Base-by-base conservation (phyloP, 1,140 invertebrate species). In the Ceratitis capitata region DNA sequence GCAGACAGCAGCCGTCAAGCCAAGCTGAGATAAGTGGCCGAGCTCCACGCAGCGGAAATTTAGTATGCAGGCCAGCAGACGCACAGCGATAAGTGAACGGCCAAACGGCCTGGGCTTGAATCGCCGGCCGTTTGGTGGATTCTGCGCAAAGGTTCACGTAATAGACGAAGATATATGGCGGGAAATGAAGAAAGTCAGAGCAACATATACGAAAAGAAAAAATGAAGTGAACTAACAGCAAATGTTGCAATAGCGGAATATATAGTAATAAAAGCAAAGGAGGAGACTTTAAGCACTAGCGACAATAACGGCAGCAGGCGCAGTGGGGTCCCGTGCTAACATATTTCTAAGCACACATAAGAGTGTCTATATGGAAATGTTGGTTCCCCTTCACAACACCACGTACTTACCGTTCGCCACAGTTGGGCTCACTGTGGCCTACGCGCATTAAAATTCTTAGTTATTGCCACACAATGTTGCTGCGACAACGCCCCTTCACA, bases 31-130 rank as follows among this genome's bases (percentile, higher is more conserved):
- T n/a, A 16, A 47, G 7, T 39, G 69, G 39, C 23, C 1, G 12
- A 23, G 69, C 7, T 16, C 69, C 45, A 78, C 69, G 19, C 69
- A 78, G n/a, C 69, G 69, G 69, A 78, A 78, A 47, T 26, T 78
- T 42, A 14, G n/a, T 42, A 74, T 74, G 64, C 64, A 74, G 64
- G 19, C 35, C 39, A 26, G 26, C 69, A 78, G n/a, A 45, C 29
- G 29, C 29, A 29, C 16, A 23, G 64, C 39, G 35, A 2, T 19
- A 14, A 74, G 19, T 16, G 64, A 23, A 69, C 14, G 14, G 9
- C 61, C 14, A 14, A 4, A 56, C n/a, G 19, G 53, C 6, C 19
- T n/a, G 26, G 7, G 7, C 4, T 69, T 69, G 61, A n/a, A 32
- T 39, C n/a, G n/a, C n/a, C n/a, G n/a, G n/a, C n/a, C n/a, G n/a